Conservation (phyloP, 2,888 invertebrate genomes). For the Miltochrista miniata region DNA sequence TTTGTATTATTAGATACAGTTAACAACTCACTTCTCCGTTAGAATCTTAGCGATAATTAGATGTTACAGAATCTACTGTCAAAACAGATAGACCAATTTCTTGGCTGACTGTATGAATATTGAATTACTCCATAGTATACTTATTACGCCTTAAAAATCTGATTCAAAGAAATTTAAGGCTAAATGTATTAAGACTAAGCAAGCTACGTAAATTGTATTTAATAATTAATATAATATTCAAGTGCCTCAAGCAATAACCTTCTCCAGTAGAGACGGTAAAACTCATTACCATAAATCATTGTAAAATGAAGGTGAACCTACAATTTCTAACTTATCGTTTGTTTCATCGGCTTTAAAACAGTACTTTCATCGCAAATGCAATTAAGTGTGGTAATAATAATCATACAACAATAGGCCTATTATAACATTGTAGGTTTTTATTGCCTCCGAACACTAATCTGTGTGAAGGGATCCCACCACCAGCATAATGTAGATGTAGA, state of each 20-base stretch:
- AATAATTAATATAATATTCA: neutral
- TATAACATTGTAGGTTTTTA: neutral
- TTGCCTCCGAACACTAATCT: neutral
- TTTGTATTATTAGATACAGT: too few relatives aligned
- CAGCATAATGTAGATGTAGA: neutral
- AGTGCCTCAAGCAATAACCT: neutral
- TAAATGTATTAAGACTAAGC: too few relatives aligned
- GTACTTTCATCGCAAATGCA: conserved; percentile 17
- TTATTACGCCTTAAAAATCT: too few relatives aligned
- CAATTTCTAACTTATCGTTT: neutral
- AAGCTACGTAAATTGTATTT: neutral
- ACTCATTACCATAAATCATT: neutral
- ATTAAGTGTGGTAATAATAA: conserved; percentile 9
- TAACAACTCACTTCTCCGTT: too few relatives aligned
- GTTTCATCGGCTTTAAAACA: neutral
- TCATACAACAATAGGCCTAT: conserved; percentile 18
- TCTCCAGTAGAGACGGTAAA: neutral
- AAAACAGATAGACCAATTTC: too few relatives aligned
- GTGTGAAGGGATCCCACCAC: neutral
- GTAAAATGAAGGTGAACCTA: neutral
- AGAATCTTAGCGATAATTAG: too few relatives aligned
- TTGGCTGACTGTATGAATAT: too few relatives aligned
- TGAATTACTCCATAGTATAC: too few relatives aligned
- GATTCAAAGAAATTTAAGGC: too few relatives aligned
- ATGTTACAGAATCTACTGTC: too few relatives aligned